Percentiles rank a stretch among this genome's conserved stretches.
phyloP scores from a whole-genome alignment of 2,113 vertebrate genomes.

The Trematomus loennbergii region DNA sequence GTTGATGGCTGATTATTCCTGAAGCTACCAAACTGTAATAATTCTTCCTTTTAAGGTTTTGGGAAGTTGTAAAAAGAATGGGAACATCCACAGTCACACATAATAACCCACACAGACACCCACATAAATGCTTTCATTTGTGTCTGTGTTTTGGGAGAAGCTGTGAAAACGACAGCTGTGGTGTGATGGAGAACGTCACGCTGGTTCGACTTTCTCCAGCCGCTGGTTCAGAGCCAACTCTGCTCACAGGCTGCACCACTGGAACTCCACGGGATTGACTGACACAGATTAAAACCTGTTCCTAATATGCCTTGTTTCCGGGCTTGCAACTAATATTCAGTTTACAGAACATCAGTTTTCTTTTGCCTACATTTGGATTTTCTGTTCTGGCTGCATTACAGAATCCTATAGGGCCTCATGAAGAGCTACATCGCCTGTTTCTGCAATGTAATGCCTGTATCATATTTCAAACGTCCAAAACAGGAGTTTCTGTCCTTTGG shows the following conservation, averaged over 20 bases:
- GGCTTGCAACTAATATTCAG: slow-evolving; percentile 23
- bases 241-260: slow-evolving; percentile 38
- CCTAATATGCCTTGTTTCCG: slow-evolving; percentile 54
- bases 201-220: slow-evolving; percentile 55
- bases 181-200: slow-evolving; percentile 65
- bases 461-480: slow-evolving; percentile 66
- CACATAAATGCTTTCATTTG: slow-evolving; percentile 50
- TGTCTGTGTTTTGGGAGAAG: slow-evolving; percentile 67
- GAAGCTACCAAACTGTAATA: slow-evolving; percentile 11
- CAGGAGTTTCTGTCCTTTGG: slow-evolving; percentile 67
- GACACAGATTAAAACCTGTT: slow-evolving; percentile 61
- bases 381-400: slow-evolving; percentile 28
- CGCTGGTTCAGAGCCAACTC: slow-evolving; percentile 49
- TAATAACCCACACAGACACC: slow-evolving; percentile 36
- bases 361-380: slow-evolving; percentile 42
- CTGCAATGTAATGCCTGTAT: slow-evolving; percentile 40
- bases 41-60: background rate
- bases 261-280: slow-evolving; percentile 49
- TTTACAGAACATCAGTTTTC: slow-evolving; percentile 16
- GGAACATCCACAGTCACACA: slow-evolving; percentile 35
- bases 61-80: slow-evolving; percentile 28
- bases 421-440: slow-evolving; percentile 36
- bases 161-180: slow-evolving; percentile 79
- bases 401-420: slow-evolving; percentile 6
- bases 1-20: slow-evolving; percentile 29